Evolutionary conservation across 2,113 vertebrate genomes (phyloP).

Genomic region (Benitochromis conjunctus): DNA sequence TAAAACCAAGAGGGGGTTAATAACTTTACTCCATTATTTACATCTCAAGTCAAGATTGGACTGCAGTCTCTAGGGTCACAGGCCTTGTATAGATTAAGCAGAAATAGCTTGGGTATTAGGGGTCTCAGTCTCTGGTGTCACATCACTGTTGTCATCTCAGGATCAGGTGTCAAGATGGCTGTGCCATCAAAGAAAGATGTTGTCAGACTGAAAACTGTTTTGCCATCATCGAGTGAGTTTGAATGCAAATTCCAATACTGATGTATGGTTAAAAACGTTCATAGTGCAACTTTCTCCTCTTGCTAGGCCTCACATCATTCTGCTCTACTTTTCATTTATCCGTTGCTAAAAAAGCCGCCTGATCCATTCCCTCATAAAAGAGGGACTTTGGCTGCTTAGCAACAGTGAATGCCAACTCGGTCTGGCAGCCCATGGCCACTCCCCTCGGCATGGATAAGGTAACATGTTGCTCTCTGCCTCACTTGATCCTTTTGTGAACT

Average conservation of each 20-base stretch:
- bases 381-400: constrained; percentile 64
- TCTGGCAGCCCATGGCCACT: constrained; percentile 33
- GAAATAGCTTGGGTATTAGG: constrained; percentile 55
- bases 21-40: constrained; percentile 4
- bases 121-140: constrained; percentile 43
- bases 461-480: constrained; percentile 51
- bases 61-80: constrained; percentile 5
- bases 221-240: not conserved
- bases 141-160: constrained; percentile 3
- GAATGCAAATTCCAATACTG: not conserved
- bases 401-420: constrained; percentile 66
- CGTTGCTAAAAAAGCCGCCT: constrained; percentile 21
- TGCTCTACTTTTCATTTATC: constrained; percentile 21
- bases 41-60: constrained; percentile 31
- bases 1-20: not conserved
- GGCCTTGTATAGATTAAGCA: constrained; percentile 58
- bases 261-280: not conserved
- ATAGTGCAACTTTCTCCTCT: not conserved
- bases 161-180: constrained; percentile 22
- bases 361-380: constrained; percentile 59
- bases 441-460: constrained; percentile 60
- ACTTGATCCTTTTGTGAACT: constrained; percentile 38
- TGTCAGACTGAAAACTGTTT: not conserved
- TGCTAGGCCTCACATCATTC: not conserved
- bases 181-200: not conserved